Evolutionary conservation across 2,888 invertebrate species (phyloP), one percentile per base, ranked within the genome.

Genomic region (Portevinia maculata): DNA sequence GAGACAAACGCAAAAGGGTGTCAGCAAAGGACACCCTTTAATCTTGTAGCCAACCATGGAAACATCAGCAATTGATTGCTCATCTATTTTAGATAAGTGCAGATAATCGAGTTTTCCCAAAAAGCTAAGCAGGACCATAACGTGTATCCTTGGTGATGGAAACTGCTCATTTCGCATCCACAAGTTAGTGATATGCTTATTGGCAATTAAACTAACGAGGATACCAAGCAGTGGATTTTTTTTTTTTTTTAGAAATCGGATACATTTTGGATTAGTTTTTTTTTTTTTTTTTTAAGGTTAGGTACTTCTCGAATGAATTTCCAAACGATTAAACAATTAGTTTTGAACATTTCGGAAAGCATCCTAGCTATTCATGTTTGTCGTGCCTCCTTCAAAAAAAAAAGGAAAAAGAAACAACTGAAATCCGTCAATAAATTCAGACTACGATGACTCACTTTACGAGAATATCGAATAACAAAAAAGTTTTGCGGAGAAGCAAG

Each of bases 291-390:
- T 67, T 24, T 52, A 53, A 24, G 24, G 5, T 5, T 50, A 60
- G 48, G 37, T 32, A 3, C 7, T 57, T 6, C 19, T 28, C 17
- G 17, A 59, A 53, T 28, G 32, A 59, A 32, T 65, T 71, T 78
- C 71, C 83, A 78, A 76, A 44, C 60, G 83, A 83, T 73, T 83
- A 65, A 11, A 41, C 67, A 67, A 71, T 73, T 48, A 34, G 24
- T 28, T 57, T 48, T 17, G 6, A 55, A 44, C 37, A 30, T 53
- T 55, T 73, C 46, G 3, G 30, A 48, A 50, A 65, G 65, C 37
- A 75, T 79, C 28, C 67, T 60, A 60, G 48, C 37, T 60, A 62
- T 67, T 53, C 62, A 62, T 71, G 65, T 60, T 60, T 62, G 46
- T 55, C 50, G 28, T 69, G 44, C 41, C 48, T 69, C n/a, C 37